Evolutionary conservation across 1,140 invertebrate species (phyloP).

Genomic region (Tetragnatha versicolor): DNA sequence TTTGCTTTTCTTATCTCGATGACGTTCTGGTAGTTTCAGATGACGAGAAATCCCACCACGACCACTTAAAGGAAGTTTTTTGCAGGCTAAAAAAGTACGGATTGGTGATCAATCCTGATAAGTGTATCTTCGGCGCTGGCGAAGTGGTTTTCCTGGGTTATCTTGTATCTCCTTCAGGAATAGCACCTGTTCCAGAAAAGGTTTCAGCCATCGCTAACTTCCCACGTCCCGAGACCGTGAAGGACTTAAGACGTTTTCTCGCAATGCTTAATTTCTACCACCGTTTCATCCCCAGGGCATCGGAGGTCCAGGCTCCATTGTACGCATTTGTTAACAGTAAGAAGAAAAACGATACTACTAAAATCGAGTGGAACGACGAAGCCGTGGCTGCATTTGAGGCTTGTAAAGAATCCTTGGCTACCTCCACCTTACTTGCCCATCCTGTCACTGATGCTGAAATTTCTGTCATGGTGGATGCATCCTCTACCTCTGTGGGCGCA

Average conservation of each 20-base stretch:
- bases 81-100: conserved; percentile 57
- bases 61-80: conserved; percentile 53
- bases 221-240: conserved; percentile 60
- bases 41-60: neutral
- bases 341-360: neutral
- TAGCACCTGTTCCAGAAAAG: conserved; percentile 57
- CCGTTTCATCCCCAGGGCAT: conserved; percentile 59
- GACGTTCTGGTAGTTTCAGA: conserved; percentile 22
- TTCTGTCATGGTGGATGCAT: conserved; percentile 7
- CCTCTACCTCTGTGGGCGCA: neutral
- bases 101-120: conserved; percentile 59
- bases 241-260: conserved; percentile 61
- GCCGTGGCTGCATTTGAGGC: neutral
- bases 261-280: conserved; percentile 64
- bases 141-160: neutral
- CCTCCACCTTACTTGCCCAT: no score
- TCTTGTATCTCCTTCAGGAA: conserved; percentile 58
- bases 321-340: neutral
- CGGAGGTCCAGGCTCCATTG: conserved; percentile 9
- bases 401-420: neutral
- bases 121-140: neutral
- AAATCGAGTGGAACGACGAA: no score
- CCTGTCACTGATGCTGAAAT: no score
- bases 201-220: conserved; percentile 62
- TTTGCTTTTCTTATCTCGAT: conserved; percentile 37